Percentiles rank a stretch among this genome's conserved stretches.
phyloP scores from a whole-genome alignment of 2,113 vertebrate genomes.

The Pomatorhinus ruficollis region DNA sequence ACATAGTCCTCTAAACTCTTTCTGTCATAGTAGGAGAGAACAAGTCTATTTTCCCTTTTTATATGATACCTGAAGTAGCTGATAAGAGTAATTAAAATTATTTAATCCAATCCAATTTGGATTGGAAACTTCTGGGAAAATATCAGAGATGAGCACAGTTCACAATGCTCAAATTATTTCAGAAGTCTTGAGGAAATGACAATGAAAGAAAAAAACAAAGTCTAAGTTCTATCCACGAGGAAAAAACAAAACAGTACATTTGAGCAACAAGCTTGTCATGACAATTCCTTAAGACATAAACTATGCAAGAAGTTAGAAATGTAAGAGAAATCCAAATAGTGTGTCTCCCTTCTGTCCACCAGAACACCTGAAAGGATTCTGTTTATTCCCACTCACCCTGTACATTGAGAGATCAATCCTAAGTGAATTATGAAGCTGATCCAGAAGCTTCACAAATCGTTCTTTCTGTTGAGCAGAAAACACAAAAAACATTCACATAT shows the following conservation, averaged over 20 bases:
- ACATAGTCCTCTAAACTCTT: neutral
- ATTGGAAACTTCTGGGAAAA: neutral
- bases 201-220: neutral
- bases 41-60: neutral
- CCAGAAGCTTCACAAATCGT: conserved; percentile 94
- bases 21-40: neutral
- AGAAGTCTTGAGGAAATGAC: neutral
- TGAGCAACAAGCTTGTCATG: neutral
- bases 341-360: neutral
- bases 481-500: neutral
- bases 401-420: conserved; percentile 98
- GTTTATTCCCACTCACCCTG: conserved; percentile 79
- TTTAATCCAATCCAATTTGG: neutral
- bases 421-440: conserved; percentile 96
- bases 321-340: neutral
- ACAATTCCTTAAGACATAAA: neutral
- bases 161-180: neutral
- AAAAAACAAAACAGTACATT: neutral
- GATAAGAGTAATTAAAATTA: neutral
- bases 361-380: neutral
- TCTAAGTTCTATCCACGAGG: neutral
- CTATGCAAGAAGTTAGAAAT: neutral
- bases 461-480: conserved; percentile 86
- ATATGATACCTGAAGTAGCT: neutral
- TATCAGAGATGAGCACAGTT: neutral